Evolutionary conservation across 2,113 vertebrate species (phyloP), one percentile per base, ranked within the genome.

Genomic region (Nothoprocta perdicaria): DNA sequence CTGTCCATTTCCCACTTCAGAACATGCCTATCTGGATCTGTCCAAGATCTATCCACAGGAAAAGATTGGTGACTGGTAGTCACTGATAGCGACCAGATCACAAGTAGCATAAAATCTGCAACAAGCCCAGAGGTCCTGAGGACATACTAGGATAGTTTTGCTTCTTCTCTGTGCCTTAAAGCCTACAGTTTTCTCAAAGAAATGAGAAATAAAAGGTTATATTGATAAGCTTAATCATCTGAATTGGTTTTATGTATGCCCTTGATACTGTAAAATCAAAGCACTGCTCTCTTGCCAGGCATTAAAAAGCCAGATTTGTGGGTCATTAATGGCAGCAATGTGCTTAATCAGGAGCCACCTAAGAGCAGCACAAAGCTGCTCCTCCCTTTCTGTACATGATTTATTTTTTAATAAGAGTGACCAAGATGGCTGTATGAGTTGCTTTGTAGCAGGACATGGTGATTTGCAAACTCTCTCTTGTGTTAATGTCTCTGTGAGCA

Each of bases 391-490:
- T 76, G 23, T 5, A n/a, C 55, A 60, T 1, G 22, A 87, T 90
- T 91, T 81, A 69, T 86, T 90, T 53, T 80, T 93, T 78, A 93
- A 90, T 89, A 93, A 95, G 52, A 9, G 6, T 1, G 4, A n/a
- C 67, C 79, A 93, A 74, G 72, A 71, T 82, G 90, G 84, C 82
- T 71, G 22, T 38, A 38, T 4, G 9, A 74, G 80, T 40, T 48
- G 61, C 88, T 80, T 41, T 92, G 86, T 67, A 82, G 71, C 1
- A 1, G 58, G 53, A 48, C 3, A 1, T 19, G 1, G 13, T 33
- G 74, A 80, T 89, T 84, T 90, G 31, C 63, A 92, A 61, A 38
- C 67, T 45, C 26, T 52, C 24, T 26, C 50, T 38, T 53, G 68
- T 3, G 24, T 18, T 55, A 38, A 31, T 17, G 41, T 77, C 75